Conservation (phyloP, 2,797 vertebrate species). For the Ispidina picta region DNA sequence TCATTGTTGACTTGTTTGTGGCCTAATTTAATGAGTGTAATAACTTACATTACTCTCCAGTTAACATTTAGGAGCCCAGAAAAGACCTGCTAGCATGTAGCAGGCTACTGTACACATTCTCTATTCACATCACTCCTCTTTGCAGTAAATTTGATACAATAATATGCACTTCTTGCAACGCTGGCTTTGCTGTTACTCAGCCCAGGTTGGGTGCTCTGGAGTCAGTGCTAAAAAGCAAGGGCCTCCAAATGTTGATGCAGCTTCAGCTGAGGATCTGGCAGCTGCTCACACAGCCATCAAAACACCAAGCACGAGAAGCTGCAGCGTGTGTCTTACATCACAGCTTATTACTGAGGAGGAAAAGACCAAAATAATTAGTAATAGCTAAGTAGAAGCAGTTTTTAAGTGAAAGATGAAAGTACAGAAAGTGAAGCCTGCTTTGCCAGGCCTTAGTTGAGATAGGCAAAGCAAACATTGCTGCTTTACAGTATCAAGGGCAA, state of each 20-base stretch:
- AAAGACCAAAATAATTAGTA: background rate
- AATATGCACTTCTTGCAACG: conserved; percentile 37
- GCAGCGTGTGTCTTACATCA: background rate
- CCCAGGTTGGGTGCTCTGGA: background rate
- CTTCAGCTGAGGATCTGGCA: background rate
- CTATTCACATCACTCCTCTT: conserved; percentile 70
- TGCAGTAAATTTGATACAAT: conserved; percentile 71
- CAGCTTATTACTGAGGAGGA: background rate
- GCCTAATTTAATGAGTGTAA: conserved; percentile 85
- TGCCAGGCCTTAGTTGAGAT: background rate
- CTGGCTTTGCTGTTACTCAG: conserved; percentile 10
- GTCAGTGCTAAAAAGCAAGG: background rate
- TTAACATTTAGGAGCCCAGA: conserved; percentile 82
- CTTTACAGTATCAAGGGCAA: background rate
- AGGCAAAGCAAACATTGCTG: background rate
- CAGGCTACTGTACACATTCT: conserved; percentile 72
- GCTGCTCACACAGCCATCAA: background rate
- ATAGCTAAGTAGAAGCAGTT: background rate
- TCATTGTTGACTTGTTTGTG: conserved; percentile 88
- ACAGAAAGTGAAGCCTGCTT: background rate
- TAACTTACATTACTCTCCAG: conserved; percentile 83
- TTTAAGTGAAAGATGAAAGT: background rate
- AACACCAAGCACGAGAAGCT: background rate
- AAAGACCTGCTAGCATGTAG: conserved; percentile 77
- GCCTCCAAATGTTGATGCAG: background rate